A percentile compares a stretch with the other conserved stretches of the same genome.
These are phyloP conservation scores for Cettia cetti DNA, from an alignment of 2,113 vertebrate genomes.

Conservation along the genomic window DNA sequence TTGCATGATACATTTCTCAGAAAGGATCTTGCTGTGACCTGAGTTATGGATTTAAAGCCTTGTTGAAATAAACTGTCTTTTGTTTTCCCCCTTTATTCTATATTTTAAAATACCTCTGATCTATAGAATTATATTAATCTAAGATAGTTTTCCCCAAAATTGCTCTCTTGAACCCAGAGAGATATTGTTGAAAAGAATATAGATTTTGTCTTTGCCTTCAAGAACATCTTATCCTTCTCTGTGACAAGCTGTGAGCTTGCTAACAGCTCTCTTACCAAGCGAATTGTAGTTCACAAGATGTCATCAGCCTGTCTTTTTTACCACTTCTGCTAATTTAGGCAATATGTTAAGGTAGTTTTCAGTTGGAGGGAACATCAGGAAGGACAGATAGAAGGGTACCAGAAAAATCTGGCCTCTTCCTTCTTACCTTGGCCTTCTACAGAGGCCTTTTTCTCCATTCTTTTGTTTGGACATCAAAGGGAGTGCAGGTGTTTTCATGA, in stretches of 20 bases:
- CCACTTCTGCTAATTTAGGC: conserved; percentile 67
- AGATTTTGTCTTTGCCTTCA: conserved; percentile 55
- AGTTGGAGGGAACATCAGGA: conserved; percentile 61
- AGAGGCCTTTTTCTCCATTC: neutral
- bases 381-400: conserved; percentile 42
- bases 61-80: neutral
- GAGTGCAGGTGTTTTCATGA: neutral
- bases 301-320: conserved; percentile 68
- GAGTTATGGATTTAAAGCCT: neutral
- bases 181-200: conserved; percentile 49
- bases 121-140: neutral
- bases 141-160: neutral
- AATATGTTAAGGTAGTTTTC: conserved; percentile 70
- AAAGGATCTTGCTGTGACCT: neutral
- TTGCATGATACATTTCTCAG: neutral
- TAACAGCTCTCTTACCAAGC: conserved; percentile 69
- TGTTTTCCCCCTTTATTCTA: neutral
- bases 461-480: neutral
- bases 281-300: conserved; percentile 68
- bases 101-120: neutral
- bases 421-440: neutral
- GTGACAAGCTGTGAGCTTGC: conserved; percentile 69
- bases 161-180: conserved; percentile 32
- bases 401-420: neutral
- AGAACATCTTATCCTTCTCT: conserved; percentile 60